Conservation (phyloP, 64 coral and sea anemone genomes). For the Actinia equina region DNA sequence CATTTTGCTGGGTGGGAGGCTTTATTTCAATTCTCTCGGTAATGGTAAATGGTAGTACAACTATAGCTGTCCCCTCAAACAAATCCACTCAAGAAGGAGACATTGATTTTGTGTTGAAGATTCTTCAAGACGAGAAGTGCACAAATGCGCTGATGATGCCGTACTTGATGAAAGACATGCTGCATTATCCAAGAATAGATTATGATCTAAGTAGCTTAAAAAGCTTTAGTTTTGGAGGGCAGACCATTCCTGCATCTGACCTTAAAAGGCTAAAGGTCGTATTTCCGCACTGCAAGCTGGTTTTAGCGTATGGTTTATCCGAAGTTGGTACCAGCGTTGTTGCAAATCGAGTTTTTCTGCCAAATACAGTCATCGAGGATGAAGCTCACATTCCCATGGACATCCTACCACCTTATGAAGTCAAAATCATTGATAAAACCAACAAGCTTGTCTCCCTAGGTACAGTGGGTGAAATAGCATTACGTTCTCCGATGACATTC, state of each 20-base stretch:
- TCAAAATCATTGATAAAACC: conserved; percentile 39
- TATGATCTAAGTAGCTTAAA: conserved; percentile 27
- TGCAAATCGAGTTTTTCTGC: not conserved
- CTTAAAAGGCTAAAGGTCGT: not conserved
- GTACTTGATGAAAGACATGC: conserved; percentile 5
- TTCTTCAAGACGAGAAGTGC: conserved; percentile 29
- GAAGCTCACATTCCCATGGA: not conserved
- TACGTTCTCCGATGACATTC: not conserved
- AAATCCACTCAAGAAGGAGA: not conserved
- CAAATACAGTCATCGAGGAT: not conserved
- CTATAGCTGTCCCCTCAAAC: not conserved
- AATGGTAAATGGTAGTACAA: not conserved
- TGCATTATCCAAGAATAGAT: not conserved
- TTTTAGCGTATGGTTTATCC: not conserved
- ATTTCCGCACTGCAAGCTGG: not conserved
- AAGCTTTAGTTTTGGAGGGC: not conserved
- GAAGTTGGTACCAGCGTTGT: not conserved
- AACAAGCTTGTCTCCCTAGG: conserved; percentile 6
- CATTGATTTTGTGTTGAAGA: not conserved
- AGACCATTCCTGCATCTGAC: not conserved
- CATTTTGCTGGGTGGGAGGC: not conserved
- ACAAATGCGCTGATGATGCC: not conserved
- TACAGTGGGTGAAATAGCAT: conserved; percentile 3
- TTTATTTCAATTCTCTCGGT: not conserved
- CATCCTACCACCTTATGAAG: not conserved